These are phyloP conservation scores for Ficedula albicollis DNA, from an alignment of 2,797 vertebrate genomes.

Conservation along the genomic window DNA sequence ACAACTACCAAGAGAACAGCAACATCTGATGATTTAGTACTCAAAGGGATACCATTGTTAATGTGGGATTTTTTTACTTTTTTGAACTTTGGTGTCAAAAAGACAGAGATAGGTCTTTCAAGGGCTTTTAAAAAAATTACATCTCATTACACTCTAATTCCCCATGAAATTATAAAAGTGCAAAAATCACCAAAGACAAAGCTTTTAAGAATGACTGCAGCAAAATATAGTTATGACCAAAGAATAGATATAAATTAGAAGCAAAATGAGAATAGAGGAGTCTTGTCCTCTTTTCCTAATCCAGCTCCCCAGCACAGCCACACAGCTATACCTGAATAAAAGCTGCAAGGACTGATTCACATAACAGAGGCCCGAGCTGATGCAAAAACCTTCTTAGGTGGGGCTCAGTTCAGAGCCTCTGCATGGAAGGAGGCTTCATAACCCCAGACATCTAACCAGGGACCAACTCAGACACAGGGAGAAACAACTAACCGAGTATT, in stretches of 20 bases:
- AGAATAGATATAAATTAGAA: not conserved
- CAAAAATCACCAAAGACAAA: not conserved
- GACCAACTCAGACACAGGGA: not conserved
- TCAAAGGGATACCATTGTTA: not conserved
- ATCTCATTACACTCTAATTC: not conserved
- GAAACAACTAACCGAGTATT: not conserved
- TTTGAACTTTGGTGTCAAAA: not conserved
- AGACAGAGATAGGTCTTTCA: not conserved
- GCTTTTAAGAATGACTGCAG: not conserved
- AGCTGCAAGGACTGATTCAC: not conserved
- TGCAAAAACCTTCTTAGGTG: not conserved
- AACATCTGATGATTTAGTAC: not conserved
- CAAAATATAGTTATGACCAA: not conserved
- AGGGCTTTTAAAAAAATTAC: not conserved
- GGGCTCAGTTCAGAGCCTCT: not conserved
- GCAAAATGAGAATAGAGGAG: not conserved
- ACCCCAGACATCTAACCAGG: not conserved
- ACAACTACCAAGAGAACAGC: not conserved
- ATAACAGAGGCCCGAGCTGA: not conserved
- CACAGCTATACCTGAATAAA: not conserved
- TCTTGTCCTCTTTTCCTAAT: not conserved
- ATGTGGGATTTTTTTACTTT: not conserved
- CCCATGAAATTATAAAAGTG: not conserved
- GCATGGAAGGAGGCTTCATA: not conserved
- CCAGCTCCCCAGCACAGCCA: fast-evolving